Evolutionary conservation across 2,113 vertebrate genomes (phyloP).

Genomic region (Passerina amoena): DNA sequence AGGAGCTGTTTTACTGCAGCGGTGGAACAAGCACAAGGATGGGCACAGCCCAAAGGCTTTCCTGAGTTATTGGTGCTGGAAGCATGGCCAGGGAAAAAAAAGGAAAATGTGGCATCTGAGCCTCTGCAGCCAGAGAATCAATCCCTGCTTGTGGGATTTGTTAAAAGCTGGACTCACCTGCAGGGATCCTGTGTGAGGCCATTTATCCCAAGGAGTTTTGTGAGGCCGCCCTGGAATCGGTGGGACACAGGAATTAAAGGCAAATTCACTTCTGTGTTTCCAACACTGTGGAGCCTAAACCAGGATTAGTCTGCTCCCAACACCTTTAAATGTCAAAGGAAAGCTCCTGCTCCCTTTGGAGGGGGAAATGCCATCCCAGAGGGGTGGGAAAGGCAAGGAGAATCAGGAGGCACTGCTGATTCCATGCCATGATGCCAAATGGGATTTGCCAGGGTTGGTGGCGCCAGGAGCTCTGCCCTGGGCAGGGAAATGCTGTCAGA

Average conservation of each 20-base stretch:
- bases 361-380: not conserved
- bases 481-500: not conserved
- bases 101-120: not conserved
- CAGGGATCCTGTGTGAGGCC: too few species aligned
- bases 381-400: not conserved
- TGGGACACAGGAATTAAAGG: not conserved
- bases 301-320: not conserved
- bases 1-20: not conserved
- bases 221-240: not conserved
- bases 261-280: fast-evolving
- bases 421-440: not conserved
- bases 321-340: not conserved
- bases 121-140: not conserved
- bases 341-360: not conserved
- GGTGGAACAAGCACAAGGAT: not conserved
- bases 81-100: not conserved
- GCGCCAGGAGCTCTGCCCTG: not conserved
- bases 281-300: fast-evolving
- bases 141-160: not conserved
- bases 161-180: not conserved
- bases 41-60: not conserved
- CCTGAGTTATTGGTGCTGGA: not conserved
- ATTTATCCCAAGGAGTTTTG: not conserved
- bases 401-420: fast-evolving
- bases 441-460: not conserved